phyloP scores from a whole-genome alignment of 2,888 invertebrate species.

The Allacma fusca region DNA sequence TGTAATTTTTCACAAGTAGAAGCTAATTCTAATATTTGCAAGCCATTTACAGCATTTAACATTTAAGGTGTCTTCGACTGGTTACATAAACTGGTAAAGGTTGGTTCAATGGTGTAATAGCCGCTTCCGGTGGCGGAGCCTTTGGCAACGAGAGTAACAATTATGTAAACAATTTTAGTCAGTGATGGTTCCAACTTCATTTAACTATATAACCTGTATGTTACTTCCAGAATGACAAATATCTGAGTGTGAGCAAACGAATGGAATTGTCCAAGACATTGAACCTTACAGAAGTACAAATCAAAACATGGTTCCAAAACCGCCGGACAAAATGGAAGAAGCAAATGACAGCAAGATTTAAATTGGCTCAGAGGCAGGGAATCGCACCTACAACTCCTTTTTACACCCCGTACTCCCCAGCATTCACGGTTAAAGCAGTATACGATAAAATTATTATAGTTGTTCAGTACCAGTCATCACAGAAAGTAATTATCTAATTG shows the following conservation, averaged over 20 bases:
- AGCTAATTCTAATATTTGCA: not conserved
- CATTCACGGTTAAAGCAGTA: slow-evolving; percentile 59
- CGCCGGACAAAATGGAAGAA: slow-evolving; percentile 97
- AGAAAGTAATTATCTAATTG: not conserved
- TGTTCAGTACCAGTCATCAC: too few species aligned
- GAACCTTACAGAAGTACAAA: slow-evolving; percentile 91
- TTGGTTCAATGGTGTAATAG: too few species aligned
- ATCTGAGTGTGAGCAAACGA: slow-evolving; percentile 92
- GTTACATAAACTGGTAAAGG: slow-evolving; percentile 3
- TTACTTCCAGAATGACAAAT: slow-evolving; percentile 79
- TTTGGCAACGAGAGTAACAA: not conserved
- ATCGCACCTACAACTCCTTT: slow-evolving; percentile 63
- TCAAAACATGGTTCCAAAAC: slow-evolving; percentile 97
- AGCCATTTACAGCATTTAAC: not conserved
- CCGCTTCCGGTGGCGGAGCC: slow-evolving; percentile 3
- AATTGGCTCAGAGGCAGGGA: slow-evolving; percentile 87
- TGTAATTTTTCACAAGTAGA: slow-evolving; percentile 17
- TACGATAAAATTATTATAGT: too few species aligned
- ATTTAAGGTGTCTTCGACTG: not conserved
- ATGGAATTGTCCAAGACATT: slow-evolving; percentile 91
- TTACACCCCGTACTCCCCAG: slow-evolving; percentile 51
- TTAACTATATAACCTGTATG: too few species aligned
- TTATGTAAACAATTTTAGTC: too few species aligned
- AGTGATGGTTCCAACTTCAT: too few species aligned
- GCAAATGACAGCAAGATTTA: slow-evolving; percentile 86